Evolutionary conservation across 2,888 invertebrate genomes (phyloP).

Genomic region (Lamellibrachia satsuma): DNA sequence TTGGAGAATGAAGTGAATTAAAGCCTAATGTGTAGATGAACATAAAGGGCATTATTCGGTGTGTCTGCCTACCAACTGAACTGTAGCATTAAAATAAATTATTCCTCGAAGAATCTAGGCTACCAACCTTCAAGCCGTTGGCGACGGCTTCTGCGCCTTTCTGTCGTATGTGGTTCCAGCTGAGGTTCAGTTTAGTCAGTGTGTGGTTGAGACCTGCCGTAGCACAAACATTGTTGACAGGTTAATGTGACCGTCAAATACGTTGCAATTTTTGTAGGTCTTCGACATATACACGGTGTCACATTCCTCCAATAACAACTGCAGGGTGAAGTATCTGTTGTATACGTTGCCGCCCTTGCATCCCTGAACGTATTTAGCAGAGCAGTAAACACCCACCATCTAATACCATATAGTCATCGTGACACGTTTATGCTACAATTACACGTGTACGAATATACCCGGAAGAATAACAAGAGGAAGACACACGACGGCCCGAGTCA

Average conservation of each 20-base stretch:
- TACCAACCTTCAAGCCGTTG: conserved; percentile 33
- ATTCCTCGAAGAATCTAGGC: neutral
- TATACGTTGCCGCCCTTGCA: too few relatives aligned
- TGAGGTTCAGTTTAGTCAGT: conserved; percentile 33
- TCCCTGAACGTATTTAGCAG: too few relatives aligned
- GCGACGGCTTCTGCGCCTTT: conserved; percentile 36
- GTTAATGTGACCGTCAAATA: neutral
- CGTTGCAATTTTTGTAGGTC: too few relatives aligned
- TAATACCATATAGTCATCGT: too few relatives aligned
- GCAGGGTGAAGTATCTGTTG: too few relatives aligned
- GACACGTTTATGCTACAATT: too few relatives aligned
- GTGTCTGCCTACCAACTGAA: neutral
- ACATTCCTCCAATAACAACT: too few relatives aligned
- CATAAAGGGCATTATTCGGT: neutral
- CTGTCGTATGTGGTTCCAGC: conserved; percentile 41
- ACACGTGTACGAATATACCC: too few relatives aligned
- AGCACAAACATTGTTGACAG: neutral
- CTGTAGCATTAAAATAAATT: neutral
- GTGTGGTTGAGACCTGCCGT: conserved; percentile 32
- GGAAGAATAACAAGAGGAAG: too few relatives aligned
- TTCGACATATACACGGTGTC: too few relatives aligned
- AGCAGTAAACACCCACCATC: too few relatives aligned
- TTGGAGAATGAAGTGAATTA: neutral
- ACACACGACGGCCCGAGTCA: too few relatives aligned
- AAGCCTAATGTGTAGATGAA: neutral